Evolutionary conservation across 1,140 invertebrate species (phyloP), one percentile per base, ranked within the genome.

Genomic region (Hylaeus volcanicus): DNA sequence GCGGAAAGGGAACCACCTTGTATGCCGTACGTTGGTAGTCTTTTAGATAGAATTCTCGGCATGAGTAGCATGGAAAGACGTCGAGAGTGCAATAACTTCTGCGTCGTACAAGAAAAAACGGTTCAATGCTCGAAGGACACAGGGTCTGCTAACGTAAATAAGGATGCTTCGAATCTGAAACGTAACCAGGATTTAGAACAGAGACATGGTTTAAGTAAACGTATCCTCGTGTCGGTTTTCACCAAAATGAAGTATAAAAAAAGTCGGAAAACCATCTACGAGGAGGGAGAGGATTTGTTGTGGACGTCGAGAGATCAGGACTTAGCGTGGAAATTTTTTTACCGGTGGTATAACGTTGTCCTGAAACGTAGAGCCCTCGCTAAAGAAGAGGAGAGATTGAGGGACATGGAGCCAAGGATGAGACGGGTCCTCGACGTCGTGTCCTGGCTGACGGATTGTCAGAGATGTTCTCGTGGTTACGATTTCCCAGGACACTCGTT

Each of bases 21-120:
- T 56, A 86, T 95, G 77, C 94, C 94, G 0, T 94, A 91, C 74
- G 92, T 94, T 2, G 94, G 90, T 3, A 91, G 94, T 75, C 75
- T 95, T n/a, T 70, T 94, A 3, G 77, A 82, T 0, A 92, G 84
- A 86, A 71, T 95, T 39, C 83, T 94, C 1, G 86, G 88, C 60
- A 65, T 90, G 1, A 68, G 84, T 72, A n/a, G 72, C 65, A 53
- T 6, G 11, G 53, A n/a, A 39, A 0, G 3, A 1, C 69, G 4
- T 43, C 74, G 12, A 14, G 58, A 56, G 37, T 71, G 6, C 48
- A 12, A 71, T 26, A 6, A 3, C 39, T 5, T 65, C 26, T 12
- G 9, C 3, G 6, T 2, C 5, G 12, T n/a, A 11, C 66, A 72
- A 1, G 11, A 68, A 5, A 56, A 9, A 55, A 5, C 61, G 39